These are phyloP conservation scores for Chromoteleia sp. DNA, from an alignment of 2,888 invertebrate genomes.

Conservation along the genomic window DNA sequence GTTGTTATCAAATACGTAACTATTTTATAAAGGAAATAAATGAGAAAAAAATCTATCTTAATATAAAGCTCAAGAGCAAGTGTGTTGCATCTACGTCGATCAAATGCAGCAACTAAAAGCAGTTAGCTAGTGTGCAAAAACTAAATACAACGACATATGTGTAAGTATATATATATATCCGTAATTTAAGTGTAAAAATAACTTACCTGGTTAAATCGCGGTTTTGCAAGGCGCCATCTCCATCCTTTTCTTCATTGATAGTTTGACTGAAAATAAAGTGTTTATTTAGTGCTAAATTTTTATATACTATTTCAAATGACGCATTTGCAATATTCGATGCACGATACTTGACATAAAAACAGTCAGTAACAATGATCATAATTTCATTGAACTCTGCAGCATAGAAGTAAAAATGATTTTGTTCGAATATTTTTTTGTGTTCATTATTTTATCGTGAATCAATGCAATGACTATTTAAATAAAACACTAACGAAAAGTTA, in stretches of 20 bases:
- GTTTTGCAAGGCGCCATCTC: slow-evolving; percentile 85
- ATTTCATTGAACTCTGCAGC: slow-evolving; percentile 12
- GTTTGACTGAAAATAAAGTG: slow-evolving; percentile 87
- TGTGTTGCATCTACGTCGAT: slow-evolving; percentile 49
- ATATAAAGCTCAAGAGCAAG: slow-evolving; percentile 28
- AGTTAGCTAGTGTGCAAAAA: slow-evolving; percentile 55
- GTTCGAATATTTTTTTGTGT: no score
- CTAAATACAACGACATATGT: slow-evolving; percentile 19
- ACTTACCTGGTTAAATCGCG: slow-evolving; percentile 86
- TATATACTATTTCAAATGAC: slow-evolving; percentile 29
- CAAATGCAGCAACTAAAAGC: slow-evolving; percentile 69
- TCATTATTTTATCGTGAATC: not conserved
- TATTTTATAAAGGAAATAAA: slow-evolving; percentile 16
- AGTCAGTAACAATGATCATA: slow-evolving; percentile 12
- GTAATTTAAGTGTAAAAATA: not conserved
- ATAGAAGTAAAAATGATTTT: not conserved
- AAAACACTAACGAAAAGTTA: not conserved
- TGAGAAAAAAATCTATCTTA: not conserved
- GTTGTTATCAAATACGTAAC: no score
- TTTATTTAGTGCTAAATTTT: slow-evolving; percentile 67
- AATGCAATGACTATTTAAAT: not conserved
- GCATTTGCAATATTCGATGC: slow-evolving; percentile 20
- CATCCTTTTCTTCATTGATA: slow-evolving; percentile 88
- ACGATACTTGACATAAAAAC: slow-evolving; percentile 22
- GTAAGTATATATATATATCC: not conserved